These are phyloP conservation scores for Ammospiza nelsoni DNA, from an alignment of 2,113 vertebrate species.

Conservation along the genomic window DNA sequence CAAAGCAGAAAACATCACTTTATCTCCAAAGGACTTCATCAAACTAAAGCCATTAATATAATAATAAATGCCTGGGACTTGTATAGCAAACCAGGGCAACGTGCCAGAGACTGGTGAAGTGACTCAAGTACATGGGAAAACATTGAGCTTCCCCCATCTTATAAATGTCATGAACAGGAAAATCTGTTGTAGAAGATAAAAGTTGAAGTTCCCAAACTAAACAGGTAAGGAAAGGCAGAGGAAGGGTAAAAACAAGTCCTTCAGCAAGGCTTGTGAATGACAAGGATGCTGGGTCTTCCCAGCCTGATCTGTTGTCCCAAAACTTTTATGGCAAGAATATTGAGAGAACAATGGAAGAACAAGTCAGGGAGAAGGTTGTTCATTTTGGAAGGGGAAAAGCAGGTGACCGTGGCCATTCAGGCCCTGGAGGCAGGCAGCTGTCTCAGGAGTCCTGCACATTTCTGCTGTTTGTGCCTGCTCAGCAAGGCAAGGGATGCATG, in stretches of 20 bases:
- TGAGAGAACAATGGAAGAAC: not conserved
- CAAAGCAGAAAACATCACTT: not conserved
- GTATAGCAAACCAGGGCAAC: rapidly evolving
- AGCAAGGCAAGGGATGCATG: not conserved
- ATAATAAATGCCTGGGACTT: not conserved
- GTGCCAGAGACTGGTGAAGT: not conserved
- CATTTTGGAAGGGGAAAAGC: not conserved
- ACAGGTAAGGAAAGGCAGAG: not conserved
- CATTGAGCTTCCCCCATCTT: not conserved
- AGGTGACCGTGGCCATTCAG: not conserved
- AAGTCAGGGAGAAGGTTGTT: rapidly evolving
- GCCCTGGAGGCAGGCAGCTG: not conserved
- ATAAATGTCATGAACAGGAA: not conserved
- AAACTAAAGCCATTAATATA: not conserved
- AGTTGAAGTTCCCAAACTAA: not conserved
- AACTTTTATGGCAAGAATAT: not conserved
- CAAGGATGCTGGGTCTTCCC: not conserved
- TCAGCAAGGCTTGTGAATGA: not conserved
- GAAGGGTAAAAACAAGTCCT: not conserved
- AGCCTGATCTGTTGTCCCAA: not conserved
- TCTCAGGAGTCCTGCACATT: not conserved
- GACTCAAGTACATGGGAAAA: not conserved
- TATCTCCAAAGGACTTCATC: not conserved
- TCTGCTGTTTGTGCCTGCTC: not conserved
- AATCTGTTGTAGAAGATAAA: not conserved